Evolutionary conservation across 2,888 invertebrate species (phyloP).

Genomic region (Sinopyrophorus schimmeli): DNA sequence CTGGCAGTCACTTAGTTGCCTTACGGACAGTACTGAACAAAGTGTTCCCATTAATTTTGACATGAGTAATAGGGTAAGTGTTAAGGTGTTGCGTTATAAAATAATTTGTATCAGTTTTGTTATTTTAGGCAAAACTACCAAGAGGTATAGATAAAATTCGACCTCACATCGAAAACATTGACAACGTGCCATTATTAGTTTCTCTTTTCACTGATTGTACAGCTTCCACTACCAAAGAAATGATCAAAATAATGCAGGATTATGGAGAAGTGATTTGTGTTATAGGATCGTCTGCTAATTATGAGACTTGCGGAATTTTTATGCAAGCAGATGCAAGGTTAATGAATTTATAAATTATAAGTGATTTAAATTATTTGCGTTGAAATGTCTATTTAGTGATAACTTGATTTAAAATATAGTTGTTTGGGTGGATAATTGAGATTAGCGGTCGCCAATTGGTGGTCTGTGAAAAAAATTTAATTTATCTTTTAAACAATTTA

Average conservation of each 20-base stretch:
- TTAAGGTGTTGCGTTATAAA: background rate
- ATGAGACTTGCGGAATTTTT: slow-evolving; percentile 89
- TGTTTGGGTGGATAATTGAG: no score
- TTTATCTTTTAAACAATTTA: no score
- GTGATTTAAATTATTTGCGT: no score
- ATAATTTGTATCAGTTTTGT: background rate
- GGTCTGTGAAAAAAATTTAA: no score
- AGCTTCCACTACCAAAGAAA: slow-evolving; percentile 85
- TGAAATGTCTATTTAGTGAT: no score
- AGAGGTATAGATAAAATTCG: slow-evolving; percentile 96
- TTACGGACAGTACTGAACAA: slow-evolving; percentile 89
- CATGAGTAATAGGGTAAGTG: slow-evolving; percentile 82
- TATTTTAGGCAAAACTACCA: slow-evolving; percentile 82
- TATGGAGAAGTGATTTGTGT: slow-evolving; percentile 96
- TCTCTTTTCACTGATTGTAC: slow-evolving; percentile 98
- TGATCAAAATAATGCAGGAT: slow-evolving; percentile 95
- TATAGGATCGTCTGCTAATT: slow-evolving; percentile 88
- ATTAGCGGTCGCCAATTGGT: no score
- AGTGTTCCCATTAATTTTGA: slow-evolving; percentile 91
- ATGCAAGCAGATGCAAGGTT: slow-evolving; percentile 91
- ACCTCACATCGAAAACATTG: slow-evolving; percentile 92
- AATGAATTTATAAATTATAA: no score
- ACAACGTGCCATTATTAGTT: slow-evolving; percentile 96
- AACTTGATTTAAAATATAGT: no score
- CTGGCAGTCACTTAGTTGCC: slow-evolving; percentile 81